Evolutionary conservation across 2,113 vertebrate genomes (phyloP).

Genomic region (Otolemur garnettii): DNA sequence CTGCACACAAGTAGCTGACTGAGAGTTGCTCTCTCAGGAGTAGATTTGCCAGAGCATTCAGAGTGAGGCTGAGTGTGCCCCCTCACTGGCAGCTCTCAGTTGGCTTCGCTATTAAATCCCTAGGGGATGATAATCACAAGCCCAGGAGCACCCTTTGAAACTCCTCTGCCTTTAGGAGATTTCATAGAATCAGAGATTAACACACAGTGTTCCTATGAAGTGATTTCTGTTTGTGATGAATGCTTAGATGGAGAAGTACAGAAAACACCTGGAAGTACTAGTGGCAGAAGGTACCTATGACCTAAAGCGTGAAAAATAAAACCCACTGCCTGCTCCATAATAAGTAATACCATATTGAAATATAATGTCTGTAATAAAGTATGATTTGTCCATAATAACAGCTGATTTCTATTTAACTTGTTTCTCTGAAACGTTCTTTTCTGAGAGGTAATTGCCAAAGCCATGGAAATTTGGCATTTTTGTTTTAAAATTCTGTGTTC

Average conservation of each 20-base stretch:
- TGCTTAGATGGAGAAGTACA: conserved; percentile 94
- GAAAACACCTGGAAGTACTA: conserved; percentile 93
- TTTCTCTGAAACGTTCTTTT: conserved; percentile 63
- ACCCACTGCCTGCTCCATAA: conserved; percentile 91
- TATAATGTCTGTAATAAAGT: not conserved
- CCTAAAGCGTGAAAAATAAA: conserved; percentile 93
- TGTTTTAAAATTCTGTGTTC: conserved; percentile 32
- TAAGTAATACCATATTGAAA: conserved; percentile 83
- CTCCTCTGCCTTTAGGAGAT: not conserved
- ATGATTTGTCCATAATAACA: not conserved
- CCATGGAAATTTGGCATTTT: conserved; percentile 46
- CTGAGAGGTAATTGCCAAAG: conserved; percentile 44
- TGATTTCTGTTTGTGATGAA: conserved; percentile 68
- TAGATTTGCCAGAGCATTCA: conserved; percentile 13
- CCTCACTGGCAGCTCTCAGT: not conserved
- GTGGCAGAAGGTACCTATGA: conserved; percentile 92
- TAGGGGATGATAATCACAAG: conserved; percentile 46
- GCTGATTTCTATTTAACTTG: conserved; percentile 58
- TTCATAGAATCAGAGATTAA: conserved; percentile 61
- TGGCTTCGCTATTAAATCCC: conserved; percentile 9
- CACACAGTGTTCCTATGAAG: conserved; percentile 11
- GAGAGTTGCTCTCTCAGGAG: not conserved
- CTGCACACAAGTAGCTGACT: not conserved
- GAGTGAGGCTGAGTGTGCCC: not conserved
- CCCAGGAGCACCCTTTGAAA: not conserved